These are phyloP conservation scores for Taphrorychus bicolor DNA, from an alignment of 2,888 invertebrate species.

Conservation along the genomic window DNA sequence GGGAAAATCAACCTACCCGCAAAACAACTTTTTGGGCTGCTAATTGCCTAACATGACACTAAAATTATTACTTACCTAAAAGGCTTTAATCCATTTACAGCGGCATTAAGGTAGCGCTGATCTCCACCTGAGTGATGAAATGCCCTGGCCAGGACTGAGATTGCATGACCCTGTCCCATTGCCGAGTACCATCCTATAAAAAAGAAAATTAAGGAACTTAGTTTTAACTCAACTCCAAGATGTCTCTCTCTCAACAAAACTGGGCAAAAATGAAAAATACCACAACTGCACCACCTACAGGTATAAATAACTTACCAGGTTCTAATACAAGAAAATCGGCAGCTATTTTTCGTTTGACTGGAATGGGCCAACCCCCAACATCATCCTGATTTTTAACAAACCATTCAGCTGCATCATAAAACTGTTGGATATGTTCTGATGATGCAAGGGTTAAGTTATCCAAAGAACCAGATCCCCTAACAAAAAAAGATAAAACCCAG, in stretches of 20 bases:
- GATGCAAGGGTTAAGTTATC: conserved; percentile 81
- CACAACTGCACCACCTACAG: too few species aligned
- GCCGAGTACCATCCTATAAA: conserved; percentile 78
- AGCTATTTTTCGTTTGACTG: conserved; percentile 77
- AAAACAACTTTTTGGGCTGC: too few species aligned
- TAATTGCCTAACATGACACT: too few species aligned
- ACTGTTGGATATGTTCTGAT: conserved; percentile 88
- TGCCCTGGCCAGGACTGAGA: conserved; percentile 93
- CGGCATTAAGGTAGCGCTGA: conserved; percentile 79
- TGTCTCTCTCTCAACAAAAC: too few species aligned
- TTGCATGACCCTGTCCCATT: conserved; percentile 98
- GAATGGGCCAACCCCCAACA: conserved; percentile 93
- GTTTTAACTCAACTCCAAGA: not conserved
- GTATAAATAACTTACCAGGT: conserved; percentile 72
- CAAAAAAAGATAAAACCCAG: not conserved
- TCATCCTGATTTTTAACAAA: conserved; percentile 86
- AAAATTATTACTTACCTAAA: conserved; percentile 63
- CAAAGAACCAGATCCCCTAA: conserved; percentile 67
- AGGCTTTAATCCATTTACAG: conserved; percentile 79
- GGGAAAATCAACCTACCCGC: too few species aligned
- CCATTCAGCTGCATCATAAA: conserved; percentile 94
- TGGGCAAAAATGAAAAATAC: not conserved
- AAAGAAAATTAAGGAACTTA: too few species aligned
- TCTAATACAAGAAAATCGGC: conserved; percentile 78
- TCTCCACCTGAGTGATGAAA: conserved; percentile 83